Evolutionary conservation across 2,888 invertebrate species (phyloP), one percentile per base, ranked within the genome.

Genomic region (Ectropis crepuscularia): DNA sequence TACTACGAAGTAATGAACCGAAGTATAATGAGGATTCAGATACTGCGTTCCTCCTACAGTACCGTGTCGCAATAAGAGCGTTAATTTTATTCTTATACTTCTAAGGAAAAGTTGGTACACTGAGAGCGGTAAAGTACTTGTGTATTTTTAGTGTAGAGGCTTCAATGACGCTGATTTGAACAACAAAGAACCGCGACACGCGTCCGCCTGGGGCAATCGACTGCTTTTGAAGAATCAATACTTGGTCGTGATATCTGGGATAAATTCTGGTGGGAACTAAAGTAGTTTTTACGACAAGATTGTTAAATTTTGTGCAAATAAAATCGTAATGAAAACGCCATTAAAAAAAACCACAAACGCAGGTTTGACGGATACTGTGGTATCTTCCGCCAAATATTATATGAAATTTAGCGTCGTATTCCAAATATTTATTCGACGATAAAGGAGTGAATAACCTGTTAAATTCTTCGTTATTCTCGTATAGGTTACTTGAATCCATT

Each of bases 161-260:
- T 12, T 80, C 81, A 86, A 87, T 83, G 81, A 86, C 75, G 87
- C 85, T 83, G 72, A 72, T 73, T 74, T 71, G 68, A 67, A 68
- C 61, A 70, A 74, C 72, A 73, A 73, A 67, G 70, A 67, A 71
- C 71, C 63, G 57, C 60, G 72, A 64, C 73, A 73, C 71, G 73
- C 63, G 70, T 50, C 60, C 45, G 63, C 70, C 67, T 55, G 51
- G 11, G 68, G 70, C 66, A 54, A 12, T 69, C 46, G 48, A 63
- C 63, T 55, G 65, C 55, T 64, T 65, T 61, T 57, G 57, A 57
- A 6, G 6, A 39, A 57, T 63, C 63, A 45, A 63, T 63, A 57
- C 16, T 37, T 7, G 38, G 16, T 53, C 42, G 28, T n/a, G 41
- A 39, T 11, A 8, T 39, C 6, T 42, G 10, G 12, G 8, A 54